Percentiles rank a stretch among this genome's conserved stretches.
Conservation (phyloP, 64 coral and sea anemone genomes). For the Montipora efflorescens region DNA sequence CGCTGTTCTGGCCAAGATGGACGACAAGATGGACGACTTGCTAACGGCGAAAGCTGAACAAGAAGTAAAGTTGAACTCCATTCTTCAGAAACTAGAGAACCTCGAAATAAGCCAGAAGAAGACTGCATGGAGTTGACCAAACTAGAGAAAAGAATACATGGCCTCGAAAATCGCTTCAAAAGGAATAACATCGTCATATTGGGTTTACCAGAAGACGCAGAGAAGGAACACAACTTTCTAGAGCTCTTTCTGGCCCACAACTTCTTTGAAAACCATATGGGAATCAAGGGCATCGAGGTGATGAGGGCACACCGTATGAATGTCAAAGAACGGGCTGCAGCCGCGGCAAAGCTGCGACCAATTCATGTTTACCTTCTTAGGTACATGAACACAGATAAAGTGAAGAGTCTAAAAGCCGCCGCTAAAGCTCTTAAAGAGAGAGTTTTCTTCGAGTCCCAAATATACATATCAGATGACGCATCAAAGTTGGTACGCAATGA, state of each 20-base stretch:
- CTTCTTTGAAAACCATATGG: too few species aligned
- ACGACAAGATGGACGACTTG: background rate
- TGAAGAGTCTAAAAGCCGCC: background rate
- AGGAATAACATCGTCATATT: too few species aligned
- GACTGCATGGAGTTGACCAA: constrained; percentile 8
- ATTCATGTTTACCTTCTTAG: background rate
- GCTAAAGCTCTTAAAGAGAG: background rate
- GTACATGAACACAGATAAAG: background rate
- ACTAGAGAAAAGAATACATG: background rate
- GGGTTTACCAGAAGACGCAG: too few species aligned
- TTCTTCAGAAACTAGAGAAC: constrained; percentile 13
- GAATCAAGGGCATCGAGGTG: too few species aligned
- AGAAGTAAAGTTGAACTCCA: constrained; percentile 7
- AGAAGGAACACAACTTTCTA: too few species aligned
- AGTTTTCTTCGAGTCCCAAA: background rate
- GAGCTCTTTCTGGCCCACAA: too few species aligned
- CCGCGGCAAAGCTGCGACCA: background rate
- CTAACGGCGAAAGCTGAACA: background rate
- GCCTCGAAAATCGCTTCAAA: background rate
- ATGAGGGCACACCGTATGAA: too few species aligned
- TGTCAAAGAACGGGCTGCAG: too few species aligned
- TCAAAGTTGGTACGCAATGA: background rate
- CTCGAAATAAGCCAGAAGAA: constrained; percentile 9
- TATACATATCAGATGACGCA: constrained; percentile 2
- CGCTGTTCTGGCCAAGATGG: constrained; percentile 7